These are phyloP conservation scores for Tyria jacobaeae DNA, from an alignment of 2,888 invertebrate species.

Conservation along the genomic window DNA sequence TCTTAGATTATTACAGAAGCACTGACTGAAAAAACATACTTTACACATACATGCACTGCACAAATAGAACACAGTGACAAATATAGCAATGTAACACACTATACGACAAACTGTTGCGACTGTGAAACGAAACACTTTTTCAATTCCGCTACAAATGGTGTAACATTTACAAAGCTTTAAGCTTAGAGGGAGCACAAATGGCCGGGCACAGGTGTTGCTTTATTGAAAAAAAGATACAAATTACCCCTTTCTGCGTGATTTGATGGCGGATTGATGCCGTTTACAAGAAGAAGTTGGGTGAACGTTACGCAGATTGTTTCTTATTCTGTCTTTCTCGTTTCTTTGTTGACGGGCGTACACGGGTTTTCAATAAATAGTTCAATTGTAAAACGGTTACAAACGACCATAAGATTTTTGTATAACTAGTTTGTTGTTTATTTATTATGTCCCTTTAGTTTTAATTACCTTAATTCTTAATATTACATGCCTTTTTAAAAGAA, in stretches of 20 bases:
- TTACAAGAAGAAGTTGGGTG: conserved; percentile 49
- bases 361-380: conserved; percentile 35
- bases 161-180: conserved; percentile 82
- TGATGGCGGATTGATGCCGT: conserved; percentile 71
- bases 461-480: too few species aligned
- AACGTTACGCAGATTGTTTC: conserved; percentile 49
- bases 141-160: conserved; percentile 83
- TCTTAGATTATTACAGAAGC: too few species aligned
- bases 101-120: conserved; percentile 70
- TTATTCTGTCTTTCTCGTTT: conserved; percentile 46
- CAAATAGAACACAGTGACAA: conserved; percentile 35
- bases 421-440: conserved; percentile 17
- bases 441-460: background rate
- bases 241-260: conserved; percentile 76
- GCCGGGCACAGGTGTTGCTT: conserved; percentile 80
- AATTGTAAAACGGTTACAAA: conserved; percentile 29
- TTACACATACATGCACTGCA: conserved; percentile 22
- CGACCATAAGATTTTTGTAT: conserved; percentile 26
- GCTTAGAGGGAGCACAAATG: conserved; percentile 79
- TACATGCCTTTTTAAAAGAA: background rate
- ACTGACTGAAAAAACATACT: background rate
- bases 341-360: conserved; percentile 26
- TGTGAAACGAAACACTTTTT: conserved; percentile 76
- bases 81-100: conserved; percentile 51
- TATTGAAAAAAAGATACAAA: conserved; percentile 85